phyloP scores from a whole-genome alignment of 2,113 vertebrate genomes.

The Dolichotis patagonum region DNA sequence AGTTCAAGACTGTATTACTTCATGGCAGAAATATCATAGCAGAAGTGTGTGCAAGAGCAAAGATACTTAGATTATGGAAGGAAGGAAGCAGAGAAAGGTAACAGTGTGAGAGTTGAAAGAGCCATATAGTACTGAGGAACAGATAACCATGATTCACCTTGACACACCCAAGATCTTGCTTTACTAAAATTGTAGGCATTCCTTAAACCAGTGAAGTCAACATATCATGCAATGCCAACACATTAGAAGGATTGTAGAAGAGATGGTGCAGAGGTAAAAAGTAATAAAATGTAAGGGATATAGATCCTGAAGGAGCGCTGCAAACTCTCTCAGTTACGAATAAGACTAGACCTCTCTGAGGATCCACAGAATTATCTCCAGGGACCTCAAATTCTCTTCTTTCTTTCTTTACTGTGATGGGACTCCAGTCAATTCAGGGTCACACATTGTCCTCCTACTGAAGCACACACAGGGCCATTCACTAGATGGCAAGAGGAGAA shows the following conservation, averaged over 20 bases:
- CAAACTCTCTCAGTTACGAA: too few species aligned
- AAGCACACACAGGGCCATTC: neutral
- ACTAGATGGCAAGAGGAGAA: neutral
- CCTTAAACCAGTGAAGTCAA: neutral
- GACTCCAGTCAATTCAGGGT: neutral
- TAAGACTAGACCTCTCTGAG: too few species aligned
- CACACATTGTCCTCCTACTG: neutral
- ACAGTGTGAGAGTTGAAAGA: neutral
- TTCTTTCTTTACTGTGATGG: neutral
- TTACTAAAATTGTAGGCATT: neutral
- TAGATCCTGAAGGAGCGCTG: neutral
- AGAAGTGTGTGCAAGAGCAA: neutral
- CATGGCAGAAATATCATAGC: neutral
- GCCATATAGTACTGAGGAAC: neutral
- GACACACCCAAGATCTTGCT: neutral
- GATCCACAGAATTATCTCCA: too few species aligned
- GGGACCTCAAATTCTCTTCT: too few species aligned
- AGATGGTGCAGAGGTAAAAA: neutral
- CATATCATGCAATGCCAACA: neutral
- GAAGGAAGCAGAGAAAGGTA: neutral
- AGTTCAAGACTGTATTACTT: neutral
- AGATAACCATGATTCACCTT: neutral
- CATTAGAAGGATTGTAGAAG: neutral
- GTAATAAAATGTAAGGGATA: too few species aligned
- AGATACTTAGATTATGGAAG: neutral